phyloP scores from a whole-genome alignment of 2,797 vertebrate genomes.

The Amazona finschi region DNA sequence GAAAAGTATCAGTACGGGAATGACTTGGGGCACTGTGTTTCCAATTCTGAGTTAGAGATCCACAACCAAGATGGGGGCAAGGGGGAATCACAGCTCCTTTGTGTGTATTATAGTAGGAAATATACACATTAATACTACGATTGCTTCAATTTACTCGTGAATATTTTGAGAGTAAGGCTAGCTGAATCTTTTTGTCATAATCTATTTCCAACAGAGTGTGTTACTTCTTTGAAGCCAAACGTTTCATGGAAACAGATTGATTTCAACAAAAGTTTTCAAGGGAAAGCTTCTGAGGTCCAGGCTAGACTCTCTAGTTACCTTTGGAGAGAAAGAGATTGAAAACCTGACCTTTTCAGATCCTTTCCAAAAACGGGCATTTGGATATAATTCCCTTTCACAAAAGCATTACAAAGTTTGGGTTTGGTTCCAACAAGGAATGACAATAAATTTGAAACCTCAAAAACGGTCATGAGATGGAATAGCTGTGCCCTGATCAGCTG shows the following conservation, averaged over 20 bases:
- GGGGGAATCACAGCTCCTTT: neutral
- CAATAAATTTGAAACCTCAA: conserved; percentile 45
- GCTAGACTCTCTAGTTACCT: conserved; percentile 38
- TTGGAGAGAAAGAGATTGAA: conserved; percentile 56
- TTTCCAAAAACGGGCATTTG: conserved; percentile 53
- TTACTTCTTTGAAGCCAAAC: conserved; percentile 43
- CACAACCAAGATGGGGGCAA: neutral
- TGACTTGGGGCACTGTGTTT: neutral
- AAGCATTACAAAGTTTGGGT: conserved; percentile 43
- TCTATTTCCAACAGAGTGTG: conserved; percentile 28
- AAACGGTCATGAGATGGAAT: conserved; percentile 12
- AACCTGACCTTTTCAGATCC: conserved; percentile 60
- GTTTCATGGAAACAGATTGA: conserved; percentile 38
- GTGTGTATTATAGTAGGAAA: neutral
- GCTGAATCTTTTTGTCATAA: conserved; percentile 46
- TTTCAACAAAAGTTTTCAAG: conserved; percentile 58
- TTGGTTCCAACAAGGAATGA: conserved; percentile 33
- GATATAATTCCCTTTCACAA: conserved; percentile 51
- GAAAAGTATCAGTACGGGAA: neutral
- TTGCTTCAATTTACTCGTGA: conserved; percentile 48
- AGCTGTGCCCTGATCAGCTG: conserved; percentile 37
- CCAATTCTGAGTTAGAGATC: conserved; percentile 1
- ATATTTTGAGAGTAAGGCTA: conserved; percentile 29
- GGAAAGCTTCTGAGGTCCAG: conserved; percentile 40
- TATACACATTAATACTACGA: neutral